These are phyloP conservation scores for Mercenaria mercenaria DNA, from an alignment of 1,140 invertebrate genomes.

Conservation along the genomic window DNA sequence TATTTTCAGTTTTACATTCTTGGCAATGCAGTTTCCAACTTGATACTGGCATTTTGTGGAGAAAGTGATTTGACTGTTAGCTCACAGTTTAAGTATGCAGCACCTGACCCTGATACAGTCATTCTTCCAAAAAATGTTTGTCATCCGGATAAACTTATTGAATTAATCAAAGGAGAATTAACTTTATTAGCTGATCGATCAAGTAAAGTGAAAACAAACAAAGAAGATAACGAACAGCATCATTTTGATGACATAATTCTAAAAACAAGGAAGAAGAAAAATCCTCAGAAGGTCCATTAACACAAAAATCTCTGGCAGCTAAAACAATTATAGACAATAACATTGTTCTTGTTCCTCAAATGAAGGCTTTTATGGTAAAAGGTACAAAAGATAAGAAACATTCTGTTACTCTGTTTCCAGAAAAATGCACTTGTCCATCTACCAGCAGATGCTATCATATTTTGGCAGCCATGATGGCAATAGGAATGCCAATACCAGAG, in stretches of 20 bases:
- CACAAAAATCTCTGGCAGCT: neutral
- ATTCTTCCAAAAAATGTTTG: too few relatives aligned
- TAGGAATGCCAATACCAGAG: neutral
- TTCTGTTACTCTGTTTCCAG: too few relatives aligned
- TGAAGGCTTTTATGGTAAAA: too few relatives aligned
- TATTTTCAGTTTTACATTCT: too few relatives aligned
- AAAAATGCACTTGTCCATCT: too few relatives aligned
- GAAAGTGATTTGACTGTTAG: constrained; percentile 13
- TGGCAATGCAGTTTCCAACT: too few relatives aligned
- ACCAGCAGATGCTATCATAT: constrained; percentile 35
- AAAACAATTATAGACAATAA: neutral
- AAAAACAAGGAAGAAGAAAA: neutral
- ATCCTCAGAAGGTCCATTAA: too few relatives aligned
- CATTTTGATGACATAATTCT: neutral
- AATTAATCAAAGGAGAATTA: constrained; percentile 6
- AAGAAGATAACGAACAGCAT: neutral
- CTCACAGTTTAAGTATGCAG: neutral
- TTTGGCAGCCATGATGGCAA: constrained; percentile 33
- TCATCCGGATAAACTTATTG: too few relatives aligned
- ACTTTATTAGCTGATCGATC: neutral
- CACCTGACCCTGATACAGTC: neutral
- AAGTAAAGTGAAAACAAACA: too few relatives aligned
- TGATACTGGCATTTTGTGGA: constrained; percentile 2
- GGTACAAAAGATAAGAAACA: too few relatives aligned
- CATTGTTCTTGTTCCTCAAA: too few relatives aligned